Evolutionary conservation across 30 jellyfish, hydroid and myxozoan species (phyloP).

Genomic region (Rhopilema esculentum): DNA sequence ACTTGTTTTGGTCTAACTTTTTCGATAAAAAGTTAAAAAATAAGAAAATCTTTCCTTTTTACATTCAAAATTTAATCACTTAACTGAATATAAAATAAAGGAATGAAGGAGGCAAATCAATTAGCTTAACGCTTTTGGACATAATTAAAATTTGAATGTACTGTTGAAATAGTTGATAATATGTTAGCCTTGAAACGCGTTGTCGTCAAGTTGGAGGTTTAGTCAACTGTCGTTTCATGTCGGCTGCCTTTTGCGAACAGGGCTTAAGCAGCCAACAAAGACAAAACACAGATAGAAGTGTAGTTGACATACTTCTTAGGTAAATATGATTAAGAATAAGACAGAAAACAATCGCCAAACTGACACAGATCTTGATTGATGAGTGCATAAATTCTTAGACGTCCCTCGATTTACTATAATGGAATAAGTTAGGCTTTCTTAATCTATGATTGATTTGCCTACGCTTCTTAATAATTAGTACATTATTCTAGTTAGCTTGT

Average conservation of each 20-base stretch:
- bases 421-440: conserved; percentile 36
- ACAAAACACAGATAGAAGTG: conserved; percentile 47
- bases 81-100: too few relatives aligned
- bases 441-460: conserved; percentile 68
- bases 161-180: neutral
- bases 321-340: conserved; percentile 50
- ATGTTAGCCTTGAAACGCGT: neutral
- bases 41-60: too few relatives aligned
- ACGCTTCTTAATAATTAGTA: conserved; percentile 32
- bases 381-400: conserved; percentile 62
- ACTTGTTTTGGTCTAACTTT: too few relatives aligned
- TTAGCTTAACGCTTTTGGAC: neutral
- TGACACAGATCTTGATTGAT: conserved; percentile 60
- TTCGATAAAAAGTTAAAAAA: too few relatives aligned
- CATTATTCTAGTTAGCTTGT: conserved; percentile 46
- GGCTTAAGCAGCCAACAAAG: conserved; percentile 41
- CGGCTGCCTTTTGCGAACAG: conserved; percentile 40
- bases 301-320: conserved; percentile 42
- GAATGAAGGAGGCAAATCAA: too few relatives aligned
- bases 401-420: conserved; percentile 38
- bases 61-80: too few relatives aligned
- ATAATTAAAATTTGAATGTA: too few relatives aligned
- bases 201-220: neutral
- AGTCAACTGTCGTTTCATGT: conserved; percentile 1
- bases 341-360: conserved; percentile 40